Evolutionary conservation across 2,888 invertebrate genomes (phyloP).

Genomic region (Catocala fraxini): DNA sequence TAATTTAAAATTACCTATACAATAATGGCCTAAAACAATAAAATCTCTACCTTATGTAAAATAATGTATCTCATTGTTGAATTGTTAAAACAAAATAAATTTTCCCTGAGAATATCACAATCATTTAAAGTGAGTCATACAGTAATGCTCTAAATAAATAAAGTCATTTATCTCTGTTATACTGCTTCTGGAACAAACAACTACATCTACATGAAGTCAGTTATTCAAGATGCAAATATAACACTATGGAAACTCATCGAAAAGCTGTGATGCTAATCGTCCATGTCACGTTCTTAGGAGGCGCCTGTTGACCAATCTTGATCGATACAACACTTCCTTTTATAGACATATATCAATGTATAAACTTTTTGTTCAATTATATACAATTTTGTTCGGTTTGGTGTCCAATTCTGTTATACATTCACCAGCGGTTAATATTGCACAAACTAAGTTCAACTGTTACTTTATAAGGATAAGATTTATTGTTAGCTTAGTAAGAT

Average conservation of each 20-base stretch:
- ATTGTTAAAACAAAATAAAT: background rate
- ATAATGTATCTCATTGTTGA: background rate
- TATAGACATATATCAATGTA: conserved; percentile 18
- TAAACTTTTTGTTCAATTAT: conserved; percentile 10
- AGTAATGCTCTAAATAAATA: conserved; percentile 5
- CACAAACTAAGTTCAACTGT: no score
- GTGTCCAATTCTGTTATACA: background rate
- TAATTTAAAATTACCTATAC: conserved; percentile 4
- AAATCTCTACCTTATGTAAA: no score
- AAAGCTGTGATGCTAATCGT: conserved; percentile 45
- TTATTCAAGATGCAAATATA: conserved; percentile 44
- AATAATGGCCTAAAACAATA: conserved; percentile 4
- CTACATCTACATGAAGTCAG: conserved; percentile 27
- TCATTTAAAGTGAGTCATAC: conserved; percentile 8
- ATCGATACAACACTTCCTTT: conserved; percentile 43
- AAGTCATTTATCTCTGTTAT: conserved; percentile 6
- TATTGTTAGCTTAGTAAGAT: no score
- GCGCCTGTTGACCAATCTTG: conserved; percentile 48
- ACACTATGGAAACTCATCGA: conserved; percentile 40
- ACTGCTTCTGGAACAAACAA: conserved; percentile 37
- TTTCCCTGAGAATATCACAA: background rate
- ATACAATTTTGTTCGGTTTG: conserved; percentile 1
- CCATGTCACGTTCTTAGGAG: conserved; percentile 49
- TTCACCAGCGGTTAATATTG: background rate
- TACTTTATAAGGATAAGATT: no score